phyloP scores from a whole-genome alignment of 2,113 vertebrate genomes.

The Limnothrissa miodon region DNA sequence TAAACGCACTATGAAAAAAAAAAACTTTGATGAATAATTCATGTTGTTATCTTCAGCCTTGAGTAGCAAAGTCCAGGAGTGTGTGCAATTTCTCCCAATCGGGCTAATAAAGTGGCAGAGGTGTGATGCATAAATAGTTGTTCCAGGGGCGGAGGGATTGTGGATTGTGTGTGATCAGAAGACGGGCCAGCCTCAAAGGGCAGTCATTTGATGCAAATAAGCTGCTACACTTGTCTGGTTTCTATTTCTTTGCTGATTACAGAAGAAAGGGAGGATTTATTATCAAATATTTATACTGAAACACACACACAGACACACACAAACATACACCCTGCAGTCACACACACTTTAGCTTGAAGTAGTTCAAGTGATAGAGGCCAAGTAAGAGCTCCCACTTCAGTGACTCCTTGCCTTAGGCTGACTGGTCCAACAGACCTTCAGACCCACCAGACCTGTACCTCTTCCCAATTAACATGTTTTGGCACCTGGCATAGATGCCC shows the following conservation, averaged over 20 bases:
- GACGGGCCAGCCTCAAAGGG: not conserved
- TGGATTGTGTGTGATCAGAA: not conserved
- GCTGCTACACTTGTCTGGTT: not conserved
- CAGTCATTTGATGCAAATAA: not conserved
- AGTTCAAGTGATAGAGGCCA: too few relatives aligned
- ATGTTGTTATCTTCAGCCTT: not conserved
- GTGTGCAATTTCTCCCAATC: not conserved
- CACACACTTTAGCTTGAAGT: not conserved
- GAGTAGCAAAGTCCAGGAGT: not conserved
- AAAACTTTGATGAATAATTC: not conserved
- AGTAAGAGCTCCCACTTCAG: too few relatives aligned
- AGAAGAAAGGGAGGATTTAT: not conserved
- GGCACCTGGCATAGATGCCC: too few relatives aligned
- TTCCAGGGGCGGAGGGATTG: not conserved
- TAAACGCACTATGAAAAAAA: not conserved
- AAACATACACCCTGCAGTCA: not conserved
- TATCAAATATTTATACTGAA: not conserved
- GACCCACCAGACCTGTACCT: too few relatives aligned
- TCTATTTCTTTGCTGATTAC: not conserved
- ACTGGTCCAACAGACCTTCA: too few relatives aligned
- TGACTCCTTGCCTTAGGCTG: too few relatives aligned
- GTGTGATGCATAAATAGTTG: not conserved
- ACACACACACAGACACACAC: slow-evolving; percentile 8
- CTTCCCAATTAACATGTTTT: too few relatives aligned
- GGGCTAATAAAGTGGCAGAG: not conserved